Percentiles rank a stretch among this genome's conserved stretches.
Evolutionary conservation across 2,797 vertebrate species (phyloP).

Genomic region (Brachyalestes nurse): DNA sequence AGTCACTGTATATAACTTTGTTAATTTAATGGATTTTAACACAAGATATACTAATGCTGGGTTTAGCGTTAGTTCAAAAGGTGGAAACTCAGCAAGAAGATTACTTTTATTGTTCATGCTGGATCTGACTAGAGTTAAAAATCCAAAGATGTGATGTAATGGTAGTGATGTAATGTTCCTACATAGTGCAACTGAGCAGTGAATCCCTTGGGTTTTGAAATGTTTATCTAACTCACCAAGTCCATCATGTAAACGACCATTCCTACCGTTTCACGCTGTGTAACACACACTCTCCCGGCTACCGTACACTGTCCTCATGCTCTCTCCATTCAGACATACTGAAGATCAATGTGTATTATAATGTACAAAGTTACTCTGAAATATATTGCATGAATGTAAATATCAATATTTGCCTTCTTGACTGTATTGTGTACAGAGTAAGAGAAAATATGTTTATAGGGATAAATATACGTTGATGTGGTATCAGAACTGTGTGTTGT

Average conservation of each 20-base stretch:
- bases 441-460: conserved; percentile 70
- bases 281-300: conserved; percentile 27
- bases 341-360: conserved; percentile 62
- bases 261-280: conserved; percentile 6
- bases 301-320: conserved; percentile 19
- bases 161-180: conserved; percentile 37
- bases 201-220: conserved; percentile 31
- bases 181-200: conserved; percentile 35
- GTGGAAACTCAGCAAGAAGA: conserved; percentile 11
- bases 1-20: background rate
- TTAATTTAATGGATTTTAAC: conserved; percentile 6
- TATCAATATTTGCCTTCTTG: conserved; percentile 77
- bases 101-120: conserved; percentile 25
- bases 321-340: conserved; percentile 38
- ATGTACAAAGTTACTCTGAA: conserved; percentile 63
- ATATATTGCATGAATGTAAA: conserved; percentile 85
- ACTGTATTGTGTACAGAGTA: conserved; percentile 68
- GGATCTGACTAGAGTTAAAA: conserved; percentile 42
- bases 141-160: conserved; percentile 47
- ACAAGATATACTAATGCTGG: conserved; percentile 12
- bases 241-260: conserved; percentile 28
- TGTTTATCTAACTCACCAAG: conserved; percentile 36
- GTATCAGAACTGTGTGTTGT: conserved; percentile 75
- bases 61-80: background rate
- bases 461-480: conserved; percentile 65